Evolutionary conservation across 2,797 vertebrate genomes (phyloP), one percentile per base, ranked within the genome.

Genomic region (Sylvilagus floridanus): DNA sequence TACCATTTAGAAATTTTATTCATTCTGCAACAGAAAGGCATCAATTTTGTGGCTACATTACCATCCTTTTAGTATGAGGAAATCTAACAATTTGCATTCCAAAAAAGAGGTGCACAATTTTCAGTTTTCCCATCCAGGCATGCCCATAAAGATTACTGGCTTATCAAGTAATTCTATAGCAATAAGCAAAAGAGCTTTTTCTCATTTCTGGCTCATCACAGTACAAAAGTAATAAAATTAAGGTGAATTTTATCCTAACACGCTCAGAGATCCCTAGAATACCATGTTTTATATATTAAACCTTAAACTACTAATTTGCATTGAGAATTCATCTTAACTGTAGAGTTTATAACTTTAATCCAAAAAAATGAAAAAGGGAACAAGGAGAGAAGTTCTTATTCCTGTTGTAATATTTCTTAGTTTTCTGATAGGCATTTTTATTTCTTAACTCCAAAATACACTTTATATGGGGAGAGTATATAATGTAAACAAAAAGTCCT

Each of bases 291-390:
- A 88, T 94, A 84, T 86, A 65, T 54, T 66, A 71, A 93, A 88
- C 8, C 4, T 82, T 81, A 82, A 86, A 32, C 62, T 87, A 63
- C 62, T 79, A 91, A 87, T 93, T 97, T 91, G 6, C 47, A 88
- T 91, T 57, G 77, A 91, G 19, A n/a, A 91, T 30, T 92, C 17
- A 79, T 42, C 82, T 65, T 89, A 71, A 72, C 76, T 86, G 1
- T 16, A 26, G 35, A 68, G 14, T 62, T 90, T 82, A 75, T 86
- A 82, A 65, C 26, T 73, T 84, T 57, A 4, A 62, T 32, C 84
- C 66, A 5, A 16, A 16, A 57, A 57, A 63, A 79, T 69, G 19
- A 2, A 37, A 57, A 85, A 86, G 37, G 24, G 10, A 92, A 32
- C 12, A 76, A 76, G 35, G 19, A 66, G 4, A 42, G 4, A 62